Conservation (phyloP, 1,140 invertebrate species). For the Trinorchestia longiramus region DNA sequence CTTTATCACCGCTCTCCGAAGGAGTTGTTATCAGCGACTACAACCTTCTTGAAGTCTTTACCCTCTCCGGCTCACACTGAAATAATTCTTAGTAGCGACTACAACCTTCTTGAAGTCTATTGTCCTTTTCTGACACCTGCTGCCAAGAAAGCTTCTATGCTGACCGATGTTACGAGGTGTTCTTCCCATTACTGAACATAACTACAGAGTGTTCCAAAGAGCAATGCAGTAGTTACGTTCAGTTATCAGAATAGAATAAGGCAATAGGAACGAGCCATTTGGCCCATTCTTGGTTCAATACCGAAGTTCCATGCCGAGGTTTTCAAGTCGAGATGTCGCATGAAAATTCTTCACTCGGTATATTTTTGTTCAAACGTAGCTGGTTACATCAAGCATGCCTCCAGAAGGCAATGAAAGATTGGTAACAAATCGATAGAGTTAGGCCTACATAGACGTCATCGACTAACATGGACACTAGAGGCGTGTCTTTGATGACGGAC, state of each 20-base stretch:
- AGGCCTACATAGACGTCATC: background rate
- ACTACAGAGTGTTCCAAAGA: background rate
- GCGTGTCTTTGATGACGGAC: background rate
- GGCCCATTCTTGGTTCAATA: too few relatives aligned
- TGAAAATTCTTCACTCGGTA: background rate
- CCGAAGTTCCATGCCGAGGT: too few relatives aligned
- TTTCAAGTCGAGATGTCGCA: background rate
- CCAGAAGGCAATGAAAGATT: background rate
- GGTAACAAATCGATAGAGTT: background rate
- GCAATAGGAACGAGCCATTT: too few relatives aligned
- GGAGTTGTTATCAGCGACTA: too few relatives aligned
- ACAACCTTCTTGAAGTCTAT: background rate
- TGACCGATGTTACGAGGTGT: background rate
- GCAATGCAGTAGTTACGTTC: background rate
- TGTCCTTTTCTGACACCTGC: background rate
- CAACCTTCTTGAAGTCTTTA: background rate
- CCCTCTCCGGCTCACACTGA: too few relatives aligned
- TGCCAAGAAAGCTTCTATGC: background rate
- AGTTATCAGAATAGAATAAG: too few relatives aligned
- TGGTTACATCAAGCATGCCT: background rate
- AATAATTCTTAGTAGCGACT: background rate
- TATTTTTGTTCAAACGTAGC: background rate
- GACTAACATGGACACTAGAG: background rate
- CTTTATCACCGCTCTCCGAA: background rate
- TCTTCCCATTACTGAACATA: background rate